Conservation (phyloP, 2,113 vertebrate species). For the Grallaria varia region DNA sequence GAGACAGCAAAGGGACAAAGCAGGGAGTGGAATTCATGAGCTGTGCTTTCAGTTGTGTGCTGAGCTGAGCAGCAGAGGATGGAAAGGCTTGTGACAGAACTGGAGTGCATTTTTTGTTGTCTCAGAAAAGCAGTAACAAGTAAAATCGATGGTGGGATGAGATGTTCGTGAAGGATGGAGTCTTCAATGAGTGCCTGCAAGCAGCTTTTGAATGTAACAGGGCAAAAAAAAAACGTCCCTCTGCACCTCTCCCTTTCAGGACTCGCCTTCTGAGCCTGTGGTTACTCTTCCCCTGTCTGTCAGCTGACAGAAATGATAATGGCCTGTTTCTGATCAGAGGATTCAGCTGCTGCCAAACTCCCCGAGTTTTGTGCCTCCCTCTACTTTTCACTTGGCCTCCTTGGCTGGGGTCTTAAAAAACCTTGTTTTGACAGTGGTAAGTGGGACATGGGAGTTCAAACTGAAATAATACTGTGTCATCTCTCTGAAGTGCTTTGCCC, state of each 20-base stretch:
- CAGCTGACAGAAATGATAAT: conserved; percentile 1
- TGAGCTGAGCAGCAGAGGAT: neutral
- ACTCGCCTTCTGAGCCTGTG: neutral
- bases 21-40: neutral
- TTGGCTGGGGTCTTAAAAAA: neutral
- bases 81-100: neutral
- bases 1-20: neutral
- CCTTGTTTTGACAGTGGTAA: neutral
- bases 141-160: neutral
- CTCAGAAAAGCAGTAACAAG: neutral
- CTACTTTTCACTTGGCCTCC: neutral
- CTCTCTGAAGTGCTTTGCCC: neutral
- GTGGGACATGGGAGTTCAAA: neutral
- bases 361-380: neutral
- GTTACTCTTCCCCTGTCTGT: neutral
- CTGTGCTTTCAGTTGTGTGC: neutral
- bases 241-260: neutral
- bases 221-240: neutral
- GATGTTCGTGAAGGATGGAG: neutral
- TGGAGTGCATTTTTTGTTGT: neutral
- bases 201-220: neutral
- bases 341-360: conserved; percentile 38
- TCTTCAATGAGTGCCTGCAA: neutral
- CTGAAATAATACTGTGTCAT: neutral
- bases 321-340: conserved; percentile 14